These are phyloP conservation scores for Asarcornis scutulata DNA, from an alignment of 2,113 vertebrate species.

Conservation along the genomic window DNA sequence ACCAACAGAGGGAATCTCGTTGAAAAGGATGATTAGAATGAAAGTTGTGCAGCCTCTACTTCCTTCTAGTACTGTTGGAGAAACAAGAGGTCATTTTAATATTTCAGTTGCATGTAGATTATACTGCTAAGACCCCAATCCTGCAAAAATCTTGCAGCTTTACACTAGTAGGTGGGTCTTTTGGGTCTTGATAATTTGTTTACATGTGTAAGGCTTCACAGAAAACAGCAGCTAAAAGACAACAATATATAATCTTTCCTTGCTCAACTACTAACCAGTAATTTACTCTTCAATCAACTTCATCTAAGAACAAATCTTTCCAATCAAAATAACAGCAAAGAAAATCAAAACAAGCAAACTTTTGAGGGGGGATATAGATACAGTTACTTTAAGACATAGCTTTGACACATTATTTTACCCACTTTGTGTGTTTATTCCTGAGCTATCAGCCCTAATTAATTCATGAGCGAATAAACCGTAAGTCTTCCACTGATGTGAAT, in stretches of 20 bases:
- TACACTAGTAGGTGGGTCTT: neutral
- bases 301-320: neutral
- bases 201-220: neutral
- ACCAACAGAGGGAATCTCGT: neutral
- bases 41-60: neutral
- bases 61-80: neutral
- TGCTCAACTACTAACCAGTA: neutral
- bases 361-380: neutral
- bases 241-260: neutral
- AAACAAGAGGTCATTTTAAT: neutral
- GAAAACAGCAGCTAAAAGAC: neutral
- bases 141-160: neutral
- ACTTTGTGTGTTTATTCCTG: neutral
- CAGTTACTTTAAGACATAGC: neutral
- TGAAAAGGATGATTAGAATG: neutral
- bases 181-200: neutral
- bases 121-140: neutral
- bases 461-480: neutral
- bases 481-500: neutral
- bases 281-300: neutral
- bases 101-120: neutral
- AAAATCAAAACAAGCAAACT: neutral
- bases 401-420: neutral
- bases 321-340: neutral
- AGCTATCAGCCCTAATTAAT: neutral